Evolutionary conservation across 53 echinoderm and acorn worm genomes (phyloP).

Genomic region (Glandiceps talaboti): DNA sequence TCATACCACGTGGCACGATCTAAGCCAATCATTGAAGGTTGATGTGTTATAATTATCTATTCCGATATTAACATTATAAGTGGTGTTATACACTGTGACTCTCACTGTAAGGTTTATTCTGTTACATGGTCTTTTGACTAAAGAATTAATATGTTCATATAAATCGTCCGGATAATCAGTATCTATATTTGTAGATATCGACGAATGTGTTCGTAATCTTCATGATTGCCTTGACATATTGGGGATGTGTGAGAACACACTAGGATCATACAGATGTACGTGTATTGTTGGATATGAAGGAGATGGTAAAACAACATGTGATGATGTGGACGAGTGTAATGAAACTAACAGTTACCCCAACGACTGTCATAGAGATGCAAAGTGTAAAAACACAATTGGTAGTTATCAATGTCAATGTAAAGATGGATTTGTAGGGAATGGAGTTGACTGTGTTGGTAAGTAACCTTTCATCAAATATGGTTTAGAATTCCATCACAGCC

Average conservation of each 20-base stretch:
- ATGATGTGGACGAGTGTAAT: conserved; percentile 76
- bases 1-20: no score
- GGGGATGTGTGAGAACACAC: conserved; percentile 19
- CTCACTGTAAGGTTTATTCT: no score
- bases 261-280: conserved; percentile 17
- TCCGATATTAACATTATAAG: no score
- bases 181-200: no score
- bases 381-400: conserved; percentile 34
- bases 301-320: conserved; percentile 9
- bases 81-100: no score
- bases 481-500: no score
- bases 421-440: conserved; percentile 35
- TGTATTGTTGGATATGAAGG: conserved; percentile 26
- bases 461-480: no score
- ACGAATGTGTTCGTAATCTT: conserved; percentile 23
- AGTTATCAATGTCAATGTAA: conserved; percentile 35
- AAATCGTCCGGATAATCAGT: no score
- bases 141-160: no score
- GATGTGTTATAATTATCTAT: no score
- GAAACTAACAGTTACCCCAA: conserved; percentile 8
- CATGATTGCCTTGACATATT: conserved; percentile 23
- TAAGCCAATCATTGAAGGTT: no score
- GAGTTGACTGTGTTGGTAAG: conserved; percentile 35
- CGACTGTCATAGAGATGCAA: conserved; percentile 24
- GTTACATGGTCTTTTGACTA: no score